Conservation (phyloP, 2,113 vertebrate genomes). For the Phylloscopus whistleri region DNA sequence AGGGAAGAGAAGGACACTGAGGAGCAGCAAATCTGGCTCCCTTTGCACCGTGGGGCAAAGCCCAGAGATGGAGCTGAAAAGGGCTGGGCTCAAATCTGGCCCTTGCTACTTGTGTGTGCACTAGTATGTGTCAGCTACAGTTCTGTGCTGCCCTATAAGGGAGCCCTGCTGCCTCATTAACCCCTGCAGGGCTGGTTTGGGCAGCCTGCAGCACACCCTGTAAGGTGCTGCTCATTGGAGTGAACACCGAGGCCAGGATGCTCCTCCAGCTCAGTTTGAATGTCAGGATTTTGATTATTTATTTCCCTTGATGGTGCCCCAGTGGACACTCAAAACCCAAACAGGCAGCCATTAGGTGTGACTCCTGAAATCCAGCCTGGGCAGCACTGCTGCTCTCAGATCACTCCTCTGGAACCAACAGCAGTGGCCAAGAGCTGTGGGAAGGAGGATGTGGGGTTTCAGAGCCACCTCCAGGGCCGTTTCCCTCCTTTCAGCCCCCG, state of each 20-base stretch:
- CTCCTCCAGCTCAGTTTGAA: background rate
- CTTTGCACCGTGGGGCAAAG: accelerated
- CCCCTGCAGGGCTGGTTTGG: background rate
- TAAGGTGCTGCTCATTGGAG: background rate
- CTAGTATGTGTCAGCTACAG: background rate
- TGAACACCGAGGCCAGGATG: background rate
- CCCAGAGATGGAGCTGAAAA: background rate
- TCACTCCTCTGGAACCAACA: background rate
- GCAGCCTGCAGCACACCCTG: background rate
- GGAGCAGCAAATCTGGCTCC: background rate
- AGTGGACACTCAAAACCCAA: background rate
- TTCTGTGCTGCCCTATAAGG: background rate
- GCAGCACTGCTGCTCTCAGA: background rate
- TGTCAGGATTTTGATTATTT: background rate
- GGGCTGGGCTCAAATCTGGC: background rate
- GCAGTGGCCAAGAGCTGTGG: background rate
- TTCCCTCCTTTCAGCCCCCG: background rate
- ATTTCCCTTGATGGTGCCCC: background rate
- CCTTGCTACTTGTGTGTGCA: background rate
- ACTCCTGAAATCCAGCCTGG: background rate
- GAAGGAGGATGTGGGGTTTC: background rate
- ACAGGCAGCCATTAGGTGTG: background rate
- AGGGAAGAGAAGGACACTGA: background rate
- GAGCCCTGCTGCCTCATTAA: background rate
- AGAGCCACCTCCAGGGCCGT: background rate